Evolutionary conservation across 2,888 invertebrate genomes (phyloP).

Genomic region (Pimpla rufipes): DNA sequence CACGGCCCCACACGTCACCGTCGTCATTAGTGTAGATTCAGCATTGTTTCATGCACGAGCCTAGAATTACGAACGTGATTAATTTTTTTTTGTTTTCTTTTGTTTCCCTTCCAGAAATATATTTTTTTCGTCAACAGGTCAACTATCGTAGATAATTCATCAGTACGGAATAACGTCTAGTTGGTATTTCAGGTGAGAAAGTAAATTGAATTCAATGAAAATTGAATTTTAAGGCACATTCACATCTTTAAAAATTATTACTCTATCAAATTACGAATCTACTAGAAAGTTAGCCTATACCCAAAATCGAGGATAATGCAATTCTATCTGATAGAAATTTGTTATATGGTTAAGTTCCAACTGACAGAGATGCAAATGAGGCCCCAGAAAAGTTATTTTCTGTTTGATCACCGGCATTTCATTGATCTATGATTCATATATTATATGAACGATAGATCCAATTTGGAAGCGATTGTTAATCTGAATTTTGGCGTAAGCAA

Average conservation of each 20-base stretch:
- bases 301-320: no score
- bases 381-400: not conserved
- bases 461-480: not conserved
- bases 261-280: no score
- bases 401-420: not conserved
- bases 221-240: not conserved
- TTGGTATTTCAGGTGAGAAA: not conserved
- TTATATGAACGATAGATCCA: not conserved
- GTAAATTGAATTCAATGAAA: not conserved
- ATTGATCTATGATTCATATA: not conserved
- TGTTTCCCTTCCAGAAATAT: not conserved
- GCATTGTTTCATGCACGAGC: constrained; percentile 4
- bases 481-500: not conserved
- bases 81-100: constrained; percentile 6
- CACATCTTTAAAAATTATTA: no score
- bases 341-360: no score
- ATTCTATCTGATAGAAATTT: no score
- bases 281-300: no score
- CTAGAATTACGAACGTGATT: constrained; percentile 3
- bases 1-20: constrained; percentile 1
- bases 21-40: constrained; percentile 19
- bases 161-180: not conserved
- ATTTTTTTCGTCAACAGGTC: not conserved
- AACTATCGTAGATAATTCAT: not conserved
- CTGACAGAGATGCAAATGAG: not conserved